phyloP scores from a whole-genome alignment of 2,888 invertebrate species.

The Dorcus hopei region DNA sequence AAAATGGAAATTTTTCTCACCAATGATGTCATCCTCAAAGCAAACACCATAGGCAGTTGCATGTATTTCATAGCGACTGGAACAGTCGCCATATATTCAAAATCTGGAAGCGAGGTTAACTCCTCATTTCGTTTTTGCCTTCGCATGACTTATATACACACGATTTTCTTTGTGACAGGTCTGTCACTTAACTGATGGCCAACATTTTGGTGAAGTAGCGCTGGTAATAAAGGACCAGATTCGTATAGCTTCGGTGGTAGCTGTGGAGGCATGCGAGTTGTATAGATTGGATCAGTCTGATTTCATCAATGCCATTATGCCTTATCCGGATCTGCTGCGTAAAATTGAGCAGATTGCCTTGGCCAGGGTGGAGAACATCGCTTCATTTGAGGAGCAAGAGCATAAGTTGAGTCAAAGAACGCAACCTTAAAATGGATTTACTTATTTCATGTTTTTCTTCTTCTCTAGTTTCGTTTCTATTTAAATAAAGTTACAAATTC shows the following conservation, averaged over 20 bases:
- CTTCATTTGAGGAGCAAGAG: too few relatives aligned
- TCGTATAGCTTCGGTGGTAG: conserved; percentile 25
- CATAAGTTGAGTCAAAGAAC: too few relatives aligned
- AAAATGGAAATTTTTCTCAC: conserved; percentile 43
- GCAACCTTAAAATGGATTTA: too few relatives aligned
- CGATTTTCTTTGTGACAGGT: conserved; percentile 26
- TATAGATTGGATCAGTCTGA: conserved; percentile 24
- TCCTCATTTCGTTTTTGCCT: too few relatives aligned
- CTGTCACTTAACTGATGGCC: conserved; percentile 52
- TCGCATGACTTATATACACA: too few relatives aligned
- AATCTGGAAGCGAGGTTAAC: conserved; percentile 43
- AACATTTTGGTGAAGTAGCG: conserved; percentile 44
- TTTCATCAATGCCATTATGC: conserved; percentile 12
- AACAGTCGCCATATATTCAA: conserved; percentile 48
- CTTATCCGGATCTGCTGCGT: conserved; percentile 13
- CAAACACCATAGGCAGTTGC: conserved; percentile 40
- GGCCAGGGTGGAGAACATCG: conserved; percentile 5
- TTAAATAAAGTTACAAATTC: too few relatives aligned
- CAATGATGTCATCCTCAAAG: conserved; percentile 45
- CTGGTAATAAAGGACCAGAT: conserved; percentile 29
- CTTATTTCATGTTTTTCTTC: too few relatives aligned
- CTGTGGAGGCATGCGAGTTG: conserved; percentile 31
- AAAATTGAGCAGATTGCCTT: conserved; percentile 14
- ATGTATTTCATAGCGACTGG: conserved; percentile 49
- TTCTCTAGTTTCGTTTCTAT: too few relatives aligned